These are phyloP conservation scores for Petrocephalus sullivani DNA, from an alignment of 2,797 vertebrate species.

Conservation along the genomic window DNA sequence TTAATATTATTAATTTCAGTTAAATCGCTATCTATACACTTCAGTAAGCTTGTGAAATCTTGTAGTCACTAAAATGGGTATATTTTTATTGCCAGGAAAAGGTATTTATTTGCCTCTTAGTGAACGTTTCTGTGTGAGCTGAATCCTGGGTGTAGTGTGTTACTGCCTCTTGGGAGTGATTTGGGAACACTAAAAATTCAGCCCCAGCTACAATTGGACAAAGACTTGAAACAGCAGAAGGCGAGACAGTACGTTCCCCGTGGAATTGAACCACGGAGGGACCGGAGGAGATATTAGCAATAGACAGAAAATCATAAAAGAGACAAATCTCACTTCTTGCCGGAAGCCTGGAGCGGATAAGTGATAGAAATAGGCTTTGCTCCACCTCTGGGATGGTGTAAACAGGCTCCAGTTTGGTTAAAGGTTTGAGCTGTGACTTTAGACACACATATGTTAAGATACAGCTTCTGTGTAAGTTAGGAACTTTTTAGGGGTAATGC, in stretches of 20 bases:
- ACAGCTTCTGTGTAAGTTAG: background rate
- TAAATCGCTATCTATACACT: background rate
- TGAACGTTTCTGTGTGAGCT: background rate
- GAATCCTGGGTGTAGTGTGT: background rate
- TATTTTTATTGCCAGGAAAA: background rate
- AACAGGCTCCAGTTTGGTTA: background rate
- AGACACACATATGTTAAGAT: background rate
- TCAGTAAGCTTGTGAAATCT: background rate
- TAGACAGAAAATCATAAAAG: conserved; percentile 17
- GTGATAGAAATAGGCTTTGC: conserved; percentile 1
- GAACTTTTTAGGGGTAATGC: background rate
- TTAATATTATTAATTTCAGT: conserved; percentile 10
- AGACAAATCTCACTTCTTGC: conserved; percentile 18
- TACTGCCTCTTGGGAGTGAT: background rate
- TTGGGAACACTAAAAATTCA: background rate
- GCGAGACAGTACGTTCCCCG: background rate
- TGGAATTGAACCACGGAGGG: background rate
- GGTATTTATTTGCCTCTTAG: background rate
- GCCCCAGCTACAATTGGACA: background rate
- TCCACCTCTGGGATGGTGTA: background rate
- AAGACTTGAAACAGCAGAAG: background rate
- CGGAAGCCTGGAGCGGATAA: conserved; percentile 4
- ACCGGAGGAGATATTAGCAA: conserved; percentile 14
- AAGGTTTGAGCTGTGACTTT: background rate
- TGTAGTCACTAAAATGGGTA: background rate